phyloP scores from a whole-genome alignment of 2,113 vertebrate genomes.

The Talpa occidentalis region DNA sequence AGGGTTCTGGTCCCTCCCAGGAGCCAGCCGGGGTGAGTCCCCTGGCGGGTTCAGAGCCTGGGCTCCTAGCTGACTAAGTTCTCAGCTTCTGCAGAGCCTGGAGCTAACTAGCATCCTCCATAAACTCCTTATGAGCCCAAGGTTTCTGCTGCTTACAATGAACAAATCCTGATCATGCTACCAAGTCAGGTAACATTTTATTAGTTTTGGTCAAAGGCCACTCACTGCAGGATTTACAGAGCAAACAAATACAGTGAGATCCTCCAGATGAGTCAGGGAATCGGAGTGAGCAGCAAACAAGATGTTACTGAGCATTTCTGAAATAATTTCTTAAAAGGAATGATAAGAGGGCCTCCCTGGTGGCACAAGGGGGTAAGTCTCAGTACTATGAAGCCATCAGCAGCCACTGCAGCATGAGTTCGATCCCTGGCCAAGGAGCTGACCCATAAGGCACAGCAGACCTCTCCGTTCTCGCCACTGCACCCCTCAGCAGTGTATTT shows the following conservation, averaged over 20 bases:
- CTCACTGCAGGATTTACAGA: slow-evolving; percentile 33
- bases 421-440: no score
- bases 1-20: accelerated
- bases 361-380: no score
- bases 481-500: no score
- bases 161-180: background rate
- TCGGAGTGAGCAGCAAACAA: background rate
- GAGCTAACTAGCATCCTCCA: background rate
- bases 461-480: no score
- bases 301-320: background rate
- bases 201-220: slow-evolving; percentile 63
- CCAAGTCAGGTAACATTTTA: slow-evolving; percentile 38
- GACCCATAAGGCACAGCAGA: no score
- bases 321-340: background rate
- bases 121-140: background rate
- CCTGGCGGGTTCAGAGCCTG: background rate
- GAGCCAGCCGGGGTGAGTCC: background rate
- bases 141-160: background rate
- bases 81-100: background rate
- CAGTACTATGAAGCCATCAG: no score
- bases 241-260: slow-evolving; percentile 29
- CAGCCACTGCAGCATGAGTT: no score
- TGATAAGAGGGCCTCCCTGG: no score
- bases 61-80: background rate
- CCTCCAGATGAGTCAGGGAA: background rate